Conservation (phyloP, 2,113 vertebrate genomes). For the Pterophyllum scalare region DNA sequence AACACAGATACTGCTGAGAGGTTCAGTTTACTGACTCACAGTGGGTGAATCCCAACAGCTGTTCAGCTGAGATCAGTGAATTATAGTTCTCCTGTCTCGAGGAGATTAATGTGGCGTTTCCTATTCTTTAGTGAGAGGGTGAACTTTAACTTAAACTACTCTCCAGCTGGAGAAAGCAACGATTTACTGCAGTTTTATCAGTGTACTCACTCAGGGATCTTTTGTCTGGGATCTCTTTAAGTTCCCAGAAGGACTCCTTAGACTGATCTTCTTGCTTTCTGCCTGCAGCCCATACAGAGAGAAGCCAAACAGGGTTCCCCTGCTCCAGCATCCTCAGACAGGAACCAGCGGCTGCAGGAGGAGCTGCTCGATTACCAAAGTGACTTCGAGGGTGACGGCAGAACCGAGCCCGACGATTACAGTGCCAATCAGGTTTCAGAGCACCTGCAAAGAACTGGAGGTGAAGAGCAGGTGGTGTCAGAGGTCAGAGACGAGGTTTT, state of each 20-base stretch:
- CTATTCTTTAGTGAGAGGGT: neutral
- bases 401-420: conserved; percentile 45
- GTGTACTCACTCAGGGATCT: too few relatives aligned
- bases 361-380: conserved; percentile 66
- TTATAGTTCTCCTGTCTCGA: neutral
- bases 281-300: conserved; percentile 7
- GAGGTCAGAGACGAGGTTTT: conserved; percentile 2
- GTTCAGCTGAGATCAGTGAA: neutral
- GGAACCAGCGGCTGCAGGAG: neutral
- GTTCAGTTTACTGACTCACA: neutral
- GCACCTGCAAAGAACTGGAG: conserved; percentile 56
- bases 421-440: conserved; percentile 80
- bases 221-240: too few relatives aligned
- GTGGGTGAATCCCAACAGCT: neutral
- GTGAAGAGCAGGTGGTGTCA: conserved; percentile 21
- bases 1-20: neutral
- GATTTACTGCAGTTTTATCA: neutral
- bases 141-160: neutral
- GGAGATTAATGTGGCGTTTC: neutral
- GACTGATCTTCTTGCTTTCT: neutral
- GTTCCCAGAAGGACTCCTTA: neutral
- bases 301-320: neutral
- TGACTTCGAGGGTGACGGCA: conserved; percentile 78
- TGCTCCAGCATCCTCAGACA: neutral
- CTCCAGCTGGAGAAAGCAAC: neutral